Evolutionary conservation across 2,888 invertebrate species (phyloP), one percentile per base, ranked within the genome.

Genomic region (Scaptomyza polygonia): DNA sequence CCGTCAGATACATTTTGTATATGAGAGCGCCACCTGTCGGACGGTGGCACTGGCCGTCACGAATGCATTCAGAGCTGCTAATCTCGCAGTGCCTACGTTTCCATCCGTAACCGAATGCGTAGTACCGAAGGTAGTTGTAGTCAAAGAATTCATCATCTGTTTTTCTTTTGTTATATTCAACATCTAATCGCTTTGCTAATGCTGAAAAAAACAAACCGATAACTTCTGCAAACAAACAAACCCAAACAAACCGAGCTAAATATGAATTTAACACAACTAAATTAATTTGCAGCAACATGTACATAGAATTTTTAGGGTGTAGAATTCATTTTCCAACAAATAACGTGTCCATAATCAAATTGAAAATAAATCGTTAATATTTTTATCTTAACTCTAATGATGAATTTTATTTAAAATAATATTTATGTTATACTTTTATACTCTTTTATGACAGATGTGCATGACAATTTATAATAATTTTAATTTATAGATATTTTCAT

Each of bases 91-190:
- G 42, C 56, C 57, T 36, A 27, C 66, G 57, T 49, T 67, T 62
- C 57, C 61, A 82, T 76, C 66, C 58, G 59, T 54, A 62, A 45
- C 59, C 68, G 63, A 65, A 58, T 62, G 36, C 67, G 34, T 64
- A 48, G 64, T 32, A 59, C 67, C 66, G 82, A 85, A 85, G 87
- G 87, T 84, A 85, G 81, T 86, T 86, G 57, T 86, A 70, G 65
- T 68, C 65, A 36, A 49, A 61, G 34, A n/a, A 67, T 69, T 63
- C 57, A 74, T 62, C 68, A 44, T 64, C 48, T 62, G 29, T 56
- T 62, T 49, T 49, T 36, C 36, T 16, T 16, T 45, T 67, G 49
- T 55, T 65, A 39, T 71, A 61, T 51, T 64, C 67, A 67, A 72
- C 32, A 62, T 68, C 40, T 68, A 72, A 65, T 57, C 64, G 84